Conservation (phyloP, 1,140 invertebrate genomes). For the Leptopilina boulardi region DNA sequence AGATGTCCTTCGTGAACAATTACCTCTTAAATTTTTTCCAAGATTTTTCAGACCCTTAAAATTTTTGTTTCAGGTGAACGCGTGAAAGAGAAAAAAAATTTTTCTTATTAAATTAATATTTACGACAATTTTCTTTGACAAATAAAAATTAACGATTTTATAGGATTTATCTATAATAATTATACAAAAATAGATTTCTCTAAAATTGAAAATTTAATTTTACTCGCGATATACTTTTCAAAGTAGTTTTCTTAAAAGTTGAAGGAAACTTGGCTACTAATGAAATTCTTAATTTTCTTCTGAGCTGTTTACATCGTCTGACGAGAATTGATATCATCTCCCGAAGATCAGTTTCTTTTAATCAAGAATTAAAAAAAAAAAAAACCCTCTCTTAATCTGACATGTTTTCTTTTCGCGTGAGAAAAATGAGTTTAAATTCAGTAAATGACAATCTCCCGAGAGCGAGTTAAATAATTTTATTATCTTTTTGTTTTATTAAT, state of each 20-base stretch:
- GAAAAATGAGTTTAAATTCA: not conserved
- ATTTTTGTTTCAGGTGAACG: not conserved
- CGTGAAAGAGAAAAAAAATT: too few relatives aligned
- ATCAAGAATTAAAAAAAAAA: not conserved
- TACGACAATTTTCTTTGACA: too few relatives aligned
- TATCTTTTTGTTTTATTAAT: not conserved
- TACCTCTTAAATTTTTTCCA: slow-evolving; percentile 19
- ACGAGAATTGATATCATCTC: not conserved
- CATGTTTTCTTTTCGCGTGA: not conserved
- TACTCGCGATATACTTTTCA: not conserved
- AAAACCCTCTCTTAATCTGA: not conserved
- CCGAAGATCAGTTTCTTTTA: not conserved
- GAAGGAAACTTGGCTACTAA: not conserved
- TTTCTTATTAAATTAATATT: too few relatives aligned
- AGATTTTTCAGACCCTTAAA: not conserved
- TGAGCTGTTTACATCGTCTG: slow-evolving; percentile 7
- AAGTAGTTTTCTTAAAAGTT: too few relatives aligned
- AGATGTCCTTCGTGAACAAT: slow-evolving; percentile 13
- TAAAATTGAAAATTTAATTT: not conserved
- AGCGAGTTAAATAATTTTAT: not conserved
- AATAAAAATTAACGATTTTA: too few relatives aligned
- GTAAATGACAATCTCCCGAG: not conserved
- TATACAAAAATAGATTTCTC: not conserved
- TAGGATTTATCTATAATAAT: too few relatives aligned
- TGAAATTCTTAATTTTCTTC: slow-evolving; percentile 11